phyloP scores from a whole-genome alignment of 2,888 invertebrate species.

The Cataglyphis cursor region DNA sequence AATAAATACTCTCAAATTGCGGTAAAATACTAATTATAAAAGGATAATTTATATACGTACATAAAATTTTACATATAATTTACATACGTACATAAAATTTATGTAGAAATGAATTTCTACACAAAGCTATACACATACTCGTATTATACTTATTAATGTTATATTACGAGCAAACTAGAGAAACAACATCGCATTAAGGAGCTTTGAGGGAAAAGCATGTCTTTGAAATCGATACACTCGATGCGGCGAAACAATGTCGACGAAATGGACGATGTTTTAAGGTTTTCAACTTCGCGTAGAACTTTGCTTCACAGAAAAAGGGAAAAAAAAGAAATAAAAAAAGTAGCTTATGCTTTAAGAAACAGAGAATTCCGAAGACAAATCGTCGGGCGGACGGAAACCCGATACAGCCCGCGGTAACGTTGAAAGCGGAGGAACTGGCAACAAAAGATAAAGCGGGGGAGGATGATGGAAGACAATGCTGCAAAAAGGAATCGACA shows the following conservation, averaged over 20 bases:
- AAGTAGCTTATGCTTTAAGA: conserved; percentile 58
- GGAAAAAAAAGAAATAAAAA: conserved; percentile 25
- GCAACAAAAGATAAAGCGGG: conserved; percentile 56
- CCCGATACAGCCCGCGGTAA: conserved; percentile 58
- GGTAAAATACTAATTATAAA: neutral
- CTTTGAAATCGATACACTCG: conserved; percentile 50
- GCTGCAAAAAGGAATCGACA: conserved; percentile 46
- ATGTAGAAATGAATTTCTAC: neutral
- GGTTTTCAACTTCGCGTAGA: conserved; percentile 55
- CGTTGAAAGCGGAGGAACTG: conserved; percentile 56
- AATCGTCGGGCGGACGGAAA: conserved; percentile 54
- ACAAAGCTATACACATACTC: neutral
- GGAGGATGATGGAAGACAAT: conserved; percentile 56
- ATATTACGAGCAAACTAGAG: neutral
- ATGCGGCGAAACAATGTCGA: conserved; percentile 38
- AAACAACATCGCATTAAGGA: conserved; percentile 25
- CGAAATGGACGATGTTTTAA: conserved; percentile 55
- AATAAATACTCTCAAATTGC: neutral
- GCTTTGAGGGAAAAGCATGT: conserved; percentile 25
- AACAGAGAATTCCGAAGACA: conserved; percentile 58
- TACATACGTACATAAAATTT: neutral
- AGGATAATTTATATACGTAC: neutral
- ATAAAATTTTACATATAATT: neutral
- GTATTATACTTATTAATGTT: conserved; percentile 30
- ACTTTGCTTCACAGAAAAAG: conserved; percentile 36